Base-by-base conservation (phyloP, 2,113 vertebrate species). In the Patagioenas fasciata region DNA sequence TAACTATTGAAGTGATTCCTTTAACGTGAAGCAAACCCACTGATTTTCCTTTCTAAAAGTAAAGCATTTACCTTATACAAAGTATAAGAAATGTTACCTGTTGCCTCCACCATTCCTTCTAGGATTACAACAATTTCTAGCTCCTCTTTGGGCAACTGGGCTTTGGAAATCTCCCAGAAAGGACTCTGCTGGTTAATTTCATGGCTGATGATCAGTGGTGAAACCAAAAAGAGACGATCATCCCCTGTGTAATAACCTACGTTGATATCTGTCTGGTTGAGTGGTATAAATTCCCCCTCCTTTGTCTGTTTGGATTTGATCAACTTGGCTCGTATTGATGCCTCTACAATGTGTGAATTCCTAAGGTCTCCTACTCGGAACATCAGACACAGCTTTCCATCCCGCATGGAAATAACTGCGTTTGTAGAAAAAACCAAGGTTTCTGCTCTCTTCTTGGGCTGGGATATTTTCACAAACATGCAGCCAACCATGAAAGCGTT, bases 391-490 rank as follows among this genome's bases (percentile, higher is more conserved):
- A 99, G 98, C 53, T 99, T 99, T 36, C 99, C 98, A 38, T 99
- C 99, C 88, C 99, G 97, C 98, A 99, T 99, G 67, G 99, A 99
- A 98, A 99, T 99, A 92, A 99, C 99, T 0, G 99, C 99, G 2
- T 99, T 99, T 88, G 99, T 99, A 98, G 99, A 99, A 92, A 99
- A 99, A 86, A 99, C 99, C 92, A 99, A 96, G 38, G 99, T 99
- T 98, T 99, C 99, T 9, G 99, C 99, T 80, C 99, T 98, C 97
- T 99, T 99, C 98, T 99, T 99, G 95, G 99, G 99, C 95, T 99
- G 99, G 11, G 99, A 99, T 97, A 99, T 99, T 98, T 99, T 99
- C 32, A 99, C 99, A 97, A 99, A 99, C 99, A 99, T 99, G 97
- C 99, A 99, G 62, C 99, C 99, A 97, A 99, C 99, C 99, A 99